Evolutionary conservation across 2,797 vertebrate species (phyloP), one percentile per base, ranked within the genome.

Genomic region (Parotocinclus haroldoi): DNA sequence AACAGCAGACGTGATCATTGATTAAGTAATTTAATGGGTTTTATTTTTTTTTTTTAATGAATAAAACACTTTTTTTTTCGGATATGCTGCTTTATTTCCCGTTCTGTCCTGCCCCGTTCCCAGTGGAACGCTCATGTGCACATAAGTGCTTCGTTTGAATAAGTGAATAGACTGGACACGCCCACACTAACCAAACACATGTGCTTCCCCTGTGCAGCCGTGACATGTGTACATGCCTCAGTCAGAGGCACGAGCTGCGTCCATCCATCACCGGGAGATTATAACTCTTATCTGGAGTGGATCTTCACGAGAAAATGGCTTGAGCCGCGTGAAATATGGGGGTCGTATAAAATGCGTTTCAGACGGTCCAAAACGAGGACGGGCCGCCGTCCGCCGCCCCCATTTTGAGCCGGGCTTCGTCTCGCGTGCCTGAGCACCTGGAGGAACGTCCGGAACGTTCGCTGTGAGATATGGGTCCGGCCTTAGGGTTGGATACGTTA

Each of bases 171-270:
- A 54, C 62, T 17, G 86, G 88, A 89, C 89, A 87, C 83, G 86
- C 82, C 84, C 84, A 86, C 86, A 85, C 87, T 87, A 90, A 89
- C 84, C 87, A 90, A 90, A 91, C 88, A 91, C 89, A 90, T 86
- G 82, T 89, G 86, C 80, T 72, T 37, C 66, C 76, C 65, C 63
- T 10, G 44, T 13, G 72, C 76, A n/a, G 80, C 79, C 51, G 69
- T 85, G 85, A 81, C 86, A 80, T 80, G 46, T 86, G 86, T 87
- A 85, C 86, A 90, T 87, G 87, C 77, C 79, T 59, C 75, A 76
- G 80, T 85, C 78, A 84, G 19, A 71, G 72, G 84, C 82, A 82
- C 78, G 71, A 75, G 76, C 74, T 80, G 75, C 79, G 80, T 80
- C 83, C 81, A 85, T 90, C 86, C 81, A 82, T 90, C 88, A 87